Conservation (phyloP, 2,113 vertebrate genomes). For the Mirounga angustirostris region DNA sequence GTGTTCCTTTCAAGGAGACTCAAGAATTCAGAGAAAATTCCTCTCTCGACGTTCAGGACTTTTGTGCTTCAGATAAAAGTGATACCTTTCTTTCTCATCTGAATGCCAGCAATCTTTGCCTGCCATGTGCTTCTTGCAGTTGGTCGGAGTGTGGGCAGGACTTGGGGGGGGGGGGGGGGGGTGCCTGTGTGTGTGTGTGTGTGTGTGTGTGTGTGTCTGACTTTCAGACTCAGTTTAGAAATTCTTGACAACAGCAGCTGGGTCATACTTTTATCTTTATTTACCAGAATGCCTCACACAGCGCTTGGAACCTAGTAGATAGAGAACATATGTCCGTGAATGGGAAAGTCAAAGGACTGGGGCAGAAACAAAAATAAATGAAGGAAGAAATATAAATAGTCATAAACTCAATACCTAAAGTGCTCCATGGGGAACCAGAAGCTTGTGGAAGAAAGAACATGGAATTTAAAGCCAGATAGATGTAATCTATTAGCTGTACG, state of each 20-base stretch:
- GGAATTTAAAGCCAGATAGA: background rate
- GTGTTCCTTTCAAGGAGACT: no score
- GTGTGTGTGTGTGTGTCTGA: accelerated
- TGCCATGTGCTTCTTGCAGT: background rate
- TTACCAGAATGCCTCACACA: background rate
- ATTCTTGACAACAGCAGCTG: background rate
- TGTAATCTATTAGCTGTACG: background rate
- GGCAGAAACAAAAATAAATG: no score
- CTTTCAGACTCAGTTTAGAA: background rate
- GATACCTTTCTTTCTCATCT: background rate
- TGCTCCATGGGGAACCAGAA: background rate
- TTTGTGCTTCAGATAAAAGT: background rate
- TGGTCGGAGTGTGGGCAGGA: background rate
- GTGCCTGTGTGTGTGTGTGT: background rate
- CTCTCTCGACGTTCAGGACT: background rate
- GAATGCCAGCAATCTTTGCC: background rate
- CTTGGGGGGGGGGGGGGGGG: no score
- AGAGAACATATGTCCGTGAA: background rate
- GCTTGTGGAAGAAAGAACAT: no score
- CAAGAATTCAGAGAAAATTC: background rate
- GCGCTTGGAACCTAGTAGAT: background rate
- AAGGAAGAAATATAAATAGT: background rate
- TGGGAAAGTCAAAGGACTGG: background rate
- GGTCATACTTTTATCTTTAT: background rate
- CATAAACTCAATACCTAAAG: background rate